Conservation (phyloP, 2,797 vertebrate species). For the Epinephelus coioides region DNA sequence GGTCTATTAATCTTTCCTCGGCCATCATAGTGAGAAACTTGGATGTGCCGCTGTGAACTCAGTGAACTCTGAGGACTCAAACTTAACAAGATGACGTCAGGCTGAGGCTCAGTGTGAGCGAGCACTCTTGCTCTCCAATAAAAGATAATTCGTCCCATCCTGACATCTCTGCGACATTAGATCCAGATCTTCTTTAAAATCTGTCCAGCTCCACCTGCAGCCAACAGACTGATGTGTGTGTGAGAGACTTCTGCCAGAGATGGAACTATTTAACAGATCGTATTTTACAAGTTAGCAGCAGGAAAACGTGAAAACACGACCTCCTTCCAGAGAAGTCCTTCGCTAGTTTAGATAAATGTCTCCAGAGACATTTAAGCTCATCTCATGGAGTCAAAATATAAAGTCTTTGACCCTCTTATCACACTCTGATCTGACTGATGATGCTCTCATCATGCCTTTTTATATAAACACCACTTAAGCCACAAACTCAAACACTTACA, state of each 20-base stretch:
- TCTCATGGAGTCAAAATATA: not conserved
- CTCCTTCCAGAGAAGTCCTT: no score
- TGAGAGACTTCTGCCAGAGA: not conserved
- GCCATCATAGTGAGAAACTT: no score
- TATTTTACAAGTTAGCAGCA: no score
- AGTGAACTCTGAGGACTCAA: not conserved
- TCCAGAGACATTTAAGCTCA: conserved; percentile 4
- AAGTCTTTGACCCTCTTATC: no score
- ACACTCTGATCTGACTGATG: not conserved
- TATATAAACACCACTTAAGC: not conserved
- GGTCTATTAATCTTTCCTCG: no score
- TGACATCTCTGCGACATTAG: not conserved
- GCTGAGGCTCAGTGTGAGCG: not conserved
- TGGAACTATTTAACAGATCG: no score
- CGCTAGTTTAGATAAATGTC: no score
- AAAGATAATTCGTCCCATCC: conserved; percentile 35
- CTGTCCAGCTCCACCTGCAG: conserved; percentile 16
- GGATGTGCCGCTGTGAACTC: not conserved
- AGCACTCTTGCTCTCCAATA: not conserved
- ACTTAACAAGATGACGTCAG: conserved; percentile 24
- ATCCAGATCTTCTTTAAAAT: conserved; percentile 42
- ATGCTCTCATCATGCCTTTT: conserved; percentile 3
- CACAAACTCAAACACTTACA: conserved; percentile 24
- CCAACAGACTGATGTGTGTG: not conserved
- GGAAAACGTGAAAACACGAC: no score